Base-by-base conservation (phyloP, 2,113 vertebrate species). In the Cyanoderma ruficeps region DNA sequence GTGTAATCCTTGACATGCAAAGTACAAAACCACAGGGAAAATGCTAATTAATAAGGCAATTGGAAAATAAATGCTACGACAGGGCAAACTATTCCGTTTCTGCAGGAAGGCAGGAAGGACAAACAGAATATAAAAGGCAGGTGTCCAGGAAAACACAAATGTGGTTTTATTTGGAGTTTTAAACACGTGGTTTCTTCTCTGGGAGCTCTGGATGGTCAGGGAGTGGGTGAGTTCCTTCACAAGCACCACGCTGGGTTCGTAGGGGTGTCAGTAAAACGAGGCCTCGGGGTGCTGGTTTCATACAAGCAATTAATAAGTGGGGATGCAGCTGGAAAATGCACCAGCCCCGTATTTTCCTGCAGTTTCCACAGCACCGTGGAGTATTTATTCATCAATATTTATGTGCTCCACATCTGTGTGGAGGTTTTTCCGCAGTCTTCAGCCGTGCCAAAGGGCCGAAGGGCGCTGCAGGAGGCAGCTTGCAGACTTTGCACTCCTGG, bases 121-220 rank as follows among this genome's bases (percentile, higher is more conserved):
- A 68, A 70, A 28, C 22, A 25, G 46, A 85, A 65, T 28, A 5
- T 3, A 25, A 33, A 16, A 30, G 49, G 31, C n/a, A 57, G 46
- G 30, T 57, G n/a, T 92, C 63, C 47, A 65, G 76, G 83, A 59
- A 47, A 85, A 83, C 11, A 41, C 55, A 68, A 30, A 39, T 19
- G 50, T 69, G 82, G 11, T 50, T 95, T 81, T 60, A 50, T 79
- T 71, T 94, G 57, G 15, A 47, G 57, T 85, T 87, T 82, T 46
- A 74, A 44, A 52, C 27, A 23, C 0, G 0, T 30, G 55, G 7
- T 55, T 79, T 64, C 15, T 61, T 65, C 22, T 67, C 21, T 74
- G 7, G 15, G 42, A 50, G 77, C 33, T 27, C 11, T 13, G 71
- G 25, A 9, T 41, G 53, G 14, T 3, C 8, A 5, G 37, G 49